A percentile compares a stretch with the other conserved stretches of the same genome.
phyloP scores from a whole-genome alignment of 2,797 vertebrate genomes.

The Falco naumanni region DNA sequence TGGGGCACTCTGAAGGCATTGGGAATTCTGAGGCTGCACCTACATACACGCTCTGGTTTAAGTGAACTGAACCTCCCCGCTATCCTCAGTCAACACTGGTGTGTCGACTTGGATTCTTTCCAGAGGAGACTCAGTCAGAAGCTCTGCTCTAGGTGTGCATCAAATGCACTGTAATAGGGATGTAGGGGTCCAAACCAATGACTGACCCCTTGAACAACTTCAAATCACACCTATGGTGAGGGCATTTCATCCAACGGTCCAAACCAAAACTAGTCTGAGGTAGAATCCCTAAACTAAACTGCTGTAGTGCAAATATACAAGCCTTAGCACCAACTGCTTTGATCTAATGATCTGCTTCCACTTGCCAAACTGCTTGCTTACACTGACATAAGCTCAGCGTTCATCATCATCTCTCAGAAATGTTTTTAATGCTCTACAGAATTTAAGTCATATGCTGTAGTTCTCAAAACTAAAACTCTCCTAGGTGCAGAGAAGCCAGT shows the following conservation, averaged over 20 bases:
- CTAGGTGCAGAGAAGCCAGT: neutral
- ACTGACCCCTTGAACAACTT: neutral
- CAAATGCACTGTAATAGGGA: neutral
- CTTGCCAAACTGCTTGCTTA: neutral
- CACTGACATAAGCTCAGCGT: neutral
- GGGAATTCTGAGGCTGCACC: neutral
- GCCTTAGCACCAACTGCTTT: neutral
- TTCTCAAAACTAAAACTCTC: constrained; percentile 28
- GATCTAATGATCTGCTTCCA: constrained; percentile 5
- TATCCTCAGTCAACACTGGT: neutral
- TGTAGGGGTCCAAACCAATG: neutral
- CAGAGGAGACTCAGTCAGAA: neutral
- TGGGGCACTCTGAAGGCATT: neutral
- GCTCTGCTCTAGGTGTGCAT: neutral
- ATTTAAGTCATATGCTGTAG: constrained; percentile 5
- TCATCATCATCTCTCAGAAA: constrained; percentile 4
- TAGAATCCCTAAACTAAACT: neutral
- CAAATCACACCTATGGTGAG: neutral
- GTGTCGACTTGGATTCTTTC: neutral
- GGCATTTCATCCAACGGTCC: neutral
- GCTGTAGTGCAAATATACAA: neutral
- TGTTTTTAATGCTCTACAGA: neutral
- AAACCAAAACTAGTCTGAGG: neutral
- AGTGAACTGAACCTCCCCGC: neutral
- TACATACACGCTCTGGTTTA: rapidly evolving